Conservation (phyloP, 2,113 vertebrate genomes). For the Clinocottus analis region DNA sequence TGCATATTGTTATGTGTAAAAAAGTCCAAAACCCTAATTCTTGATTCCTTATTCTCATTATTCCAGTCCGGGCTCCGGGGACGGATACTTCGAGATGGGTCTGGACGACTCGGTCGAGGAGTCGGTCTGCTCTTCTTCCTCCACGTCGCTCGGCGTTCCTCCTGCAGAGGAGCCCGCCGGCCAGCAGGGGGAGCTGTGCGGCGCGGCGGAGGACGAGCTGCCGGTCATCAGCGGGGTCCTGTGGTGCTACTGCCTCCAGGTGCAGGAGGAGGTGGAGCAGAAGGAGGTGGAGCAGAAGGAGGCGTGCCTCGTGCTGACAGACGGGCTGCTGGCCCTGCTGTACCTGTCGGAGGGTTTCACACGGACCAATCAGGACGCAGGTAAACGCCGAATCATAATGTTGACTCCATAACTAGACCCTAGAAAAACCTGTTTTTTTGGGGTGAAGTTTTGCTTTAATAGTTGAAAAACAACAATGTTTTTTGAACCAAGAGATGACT, state of each 20-base stretch:
- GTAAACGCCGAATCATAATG: conserved; percentile 19
- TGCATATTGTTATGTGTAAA: background rate
- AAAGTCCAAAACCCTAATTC: background rate
- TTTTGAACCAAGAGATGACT: too few species aligned
- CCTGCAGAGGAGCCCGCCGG: conserved; percentile 6
- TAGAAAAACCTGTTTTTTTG: too few species aligned
- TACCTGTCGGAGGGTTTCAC: conserved; percentile 38
- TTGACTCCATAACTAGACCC: too few species aligned
- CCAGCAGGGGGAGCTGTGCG: conserved; percentile 13
- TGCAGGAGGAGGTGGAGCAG: conserved; percentile 85
- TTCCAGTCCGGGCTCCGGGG: conserved; percentile 77
- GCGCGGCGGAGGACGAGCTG: conserved; percentile 19
- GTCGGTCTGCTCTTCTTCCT: conserved; percentile 49
- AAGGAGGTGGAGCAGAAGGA: conserved; percentile 86
- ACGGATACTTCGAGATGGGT: conserved; percentile 97
- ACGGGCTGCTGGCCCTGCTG: conserved; percentile 85
- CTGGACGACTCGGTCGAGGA: conserved; percentile 84
- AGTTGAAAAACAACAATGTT: too few species aligned
- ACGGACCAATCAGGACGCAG: conserved; percentile 47
- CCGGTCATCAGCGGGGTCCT: conserved; percentile 83
- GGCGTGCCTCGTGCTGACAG: conserved; percentile 89
- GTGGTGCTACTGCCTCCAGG: conserved; percentile 90
- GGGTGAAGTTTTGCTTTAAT: too few species aligned
- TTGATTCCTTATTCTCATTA: background rate
- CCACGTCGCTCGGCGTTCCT: conserved; percentile 27